A percentile compares a stretch with the other conserved stretches of the same genome.
Evolutionary conservation across 1,140 invertebrate genomes (phyloP).

Genomic region (Contarinia nasturtii): DNA sequence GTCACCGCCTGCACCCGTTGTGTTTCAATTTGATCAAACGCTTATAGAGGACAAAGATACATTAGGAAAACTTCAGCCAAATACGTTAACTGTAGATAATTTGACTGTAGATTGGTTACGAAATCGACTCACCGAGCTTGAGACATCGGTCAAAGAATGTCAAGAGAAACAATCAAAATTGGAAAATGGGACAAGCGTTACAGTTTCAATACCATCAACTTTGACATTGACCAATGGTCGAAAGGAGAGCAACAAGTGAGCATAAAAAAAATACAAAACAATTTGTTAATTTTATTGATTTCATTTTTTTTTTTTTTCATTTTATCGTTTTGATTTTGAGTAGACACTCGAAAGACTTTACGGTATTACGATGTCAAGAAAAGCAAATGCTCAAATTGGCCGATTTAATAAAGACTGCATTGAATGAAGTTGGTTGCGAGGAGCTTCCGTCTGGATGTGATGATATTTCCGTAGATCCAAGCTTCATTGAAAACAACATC

Average conservation of each 20-base stretch:
- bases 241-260: slow-evolving; percentile 24
- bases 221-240: slow-evolving; percentile 25
- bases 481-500: slow-evolving; percentile 19
- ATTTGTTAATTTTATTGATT: neutral
- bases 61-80: slow-evolving; percentile 50
- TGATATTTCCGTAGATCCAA: slow-evolving; percentile 37
- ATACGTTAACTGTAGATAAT: slow-evolving; percentile 76
- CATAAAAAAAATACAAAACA: neutral
- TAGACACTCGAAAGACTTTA: slow-evolving; percentile 27
- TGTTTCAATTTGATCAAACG: slow-evolving; percentile 67
- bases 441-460: slow-evolving; percentile 71
- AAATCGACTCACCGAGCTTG: slow-evolving; percentile 54
- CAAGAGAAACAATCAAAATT: slow-evolving; percentile 38
- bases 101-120: slow-evolving; percentile 73
- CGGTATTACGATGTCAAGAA: slow-evolving; percentile 52
- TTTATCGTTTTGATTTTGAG: neutral
- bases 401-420: slow-evolving; percentile 60
- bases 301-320: neutral
- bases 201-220: slow-evolving; percentile 10
- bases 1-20: slow-evolving; percentile 45
- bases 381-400: slow-evolving; percentile 59
- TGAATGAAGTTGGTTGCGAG: slow-evolving; percentile 68
- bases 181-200: slow-evolving; percentile 24
- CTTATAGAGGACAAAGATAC: slow-evolving; percentile 62
- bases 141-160: slow-evolving; percentile 44